Base-by-base conservation (phyloP, 2,113 vertebrate species). In the Burhinus bistriatus region DNA sequence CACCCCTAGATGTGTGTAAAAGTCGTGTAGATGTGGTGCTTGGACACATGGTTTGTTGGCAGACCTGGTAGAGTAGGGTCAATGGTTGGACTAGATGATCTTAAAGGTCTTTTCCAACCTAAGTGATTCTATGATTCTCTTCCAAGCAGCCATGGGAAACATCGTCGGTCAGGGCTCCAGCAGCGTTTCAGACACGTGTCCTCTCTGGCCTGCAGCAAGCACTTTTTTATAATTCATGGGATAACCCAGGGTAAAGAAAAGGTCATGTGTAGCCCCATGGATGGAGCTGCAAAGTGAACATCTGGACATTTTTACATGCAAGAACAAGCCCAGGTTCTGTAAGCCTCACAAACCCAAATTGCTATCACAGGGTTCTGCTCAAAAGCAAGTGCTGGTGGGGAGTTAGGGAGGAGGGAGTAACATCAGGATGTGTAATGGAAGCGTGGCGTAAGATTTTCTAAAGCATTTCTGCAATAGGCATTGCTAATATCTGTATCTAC, bases 371-470 rank as follows among this genome's bases (percentile, higher is more conserved):
- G 29, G 19, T 18, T 89, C 62, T 83, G 68, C 62, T 73, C 59
- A 16, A 23, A 90, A n/a, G 0, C 45, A 34, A 27, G 15, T 3
- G 49, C 40, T 77, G 17, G 6, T 5, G 2, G 3, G 62, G 64
- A 38, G 3, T 9, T 9, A 26, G 62, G 34, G 21, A 71, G 40
- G 40, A 40, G 21, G 54, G 16, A 51, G 30, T 3, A 30, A 12
- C 36, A 26, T 10, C 12, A 25, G 38, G 11, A 2, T 8, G 26
- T 19, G 29, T 8, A 0, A 2, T 16, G 32, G 44, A 38, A 92
- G 3, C 0, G 3, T 23, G 36, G 11, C 1, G 0, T 40, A 9
- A 1, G 59, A 7, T 79, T 85, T 87, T 17, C 61, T 57, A 15
- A 44, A 49, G 23, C 8, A 3, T 72, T 72, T 38, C 9, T 40